These are phyloP conservation scores for Ursus arctos DNA, from an alignment of 2,113 vertebrate species.

Conservation along the genomic window DNA sequence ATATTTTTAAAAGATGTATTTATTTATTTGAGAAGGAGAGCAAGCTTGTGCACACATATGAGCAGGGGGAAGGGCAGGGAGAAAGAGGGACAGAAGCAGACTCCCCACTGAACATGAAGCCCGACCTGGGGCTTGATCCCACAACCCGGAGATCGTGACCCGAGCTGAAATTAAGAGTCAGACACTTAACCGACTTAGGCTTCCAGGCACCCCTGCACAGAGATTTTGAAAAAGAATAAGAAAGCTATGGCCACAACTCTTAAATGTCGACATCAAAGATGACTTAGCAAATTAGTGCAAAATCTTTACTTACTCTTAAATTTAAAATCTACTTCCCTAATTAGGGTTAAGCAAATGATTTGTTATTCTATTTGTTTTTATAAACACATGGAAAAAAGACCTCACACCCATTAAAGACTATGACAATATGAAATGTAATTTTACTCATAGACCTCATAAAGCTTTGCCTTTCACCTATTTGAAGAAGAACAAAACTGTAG, in stretches of 20 bases:
- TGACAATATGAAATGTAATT: neutral
- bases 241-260: neutral
- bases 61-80: neutral
- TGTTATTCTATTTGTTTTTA: neutral
- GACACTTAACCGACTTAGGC: neutral
- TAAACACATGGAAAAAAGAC: neutral
- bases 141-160: neutral
- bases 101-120: neutral
- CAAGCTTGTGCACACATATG: neutral
- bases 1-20: neutral
- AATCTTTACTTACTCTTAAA: neutral
- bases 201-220: neutral
- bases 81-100: neutral
- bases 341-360: neutral
- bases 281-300: neutral
- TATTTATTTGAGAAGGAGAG: neutral
- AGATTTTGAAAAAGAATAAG: neutral
- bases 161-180: neutral
- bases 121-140: neutral
- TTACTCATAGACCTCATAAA: neutral
- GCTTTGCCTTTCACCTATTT: neutral
- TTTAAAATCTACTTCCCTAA: neutral
- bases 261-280: neutral
- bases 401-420: neutral
- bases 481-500: neutral